Evolutionary conservation across 2,113 vertebrate genomes (phyloP).

Genomic region (Otis tarda): DNA sequence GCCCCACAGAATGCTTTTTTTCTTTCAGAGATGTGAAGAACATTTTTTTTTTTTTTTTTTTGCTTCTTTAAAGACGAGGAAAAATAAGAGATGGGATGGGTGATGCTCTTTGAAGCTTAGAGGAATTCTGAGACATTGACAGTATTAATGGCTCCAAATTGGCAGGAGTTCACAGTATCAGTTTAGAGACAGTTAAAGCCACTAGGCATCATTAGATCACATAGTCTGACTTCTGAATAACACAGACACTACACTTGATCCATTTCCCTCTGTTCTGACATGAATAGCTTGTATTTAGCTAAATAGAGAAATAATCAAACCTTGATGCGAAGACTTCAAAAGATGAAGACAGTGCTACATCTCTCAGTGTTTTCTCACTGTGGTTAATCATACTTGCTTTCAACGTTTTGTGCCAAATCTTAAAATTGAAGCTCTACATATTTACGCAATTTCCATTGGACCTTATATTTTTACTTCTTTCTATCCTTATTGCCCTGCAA

Average conservation of each 20-base stretch:
- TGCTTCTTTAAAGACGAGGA: rapidly evolving
- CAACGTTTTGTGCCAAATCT: background rate
- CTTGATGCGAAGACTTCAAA: background rate
- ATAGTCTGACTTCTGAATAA: background rate
- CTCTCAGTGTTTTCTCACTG: background rate
- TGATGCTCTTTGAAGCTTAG: background rate
- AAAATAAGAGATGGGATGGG: background rate
- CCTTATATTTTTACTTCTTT: background rate
- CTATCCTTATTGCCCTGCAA: background rate
- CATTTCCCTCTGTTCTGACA: background rate
- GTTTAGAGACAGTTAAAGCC: background rate
- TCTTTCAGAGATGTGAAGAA: background rate
- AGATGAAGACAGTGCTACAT: background rate
- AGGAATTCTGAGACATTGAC: background rate
- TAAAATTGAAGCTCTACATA: background rate
- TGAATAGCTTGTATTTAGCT: background rate
- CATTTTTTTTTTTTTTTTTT: background rate
- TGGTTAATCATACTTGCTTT: background rate
- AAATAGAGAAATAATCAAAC: background rate
- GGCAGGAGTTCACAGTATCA: background rate
- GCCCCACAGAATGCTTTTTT: background rate
- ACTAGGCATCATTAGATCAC: background rate
- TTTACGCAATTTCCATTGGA: background rate
- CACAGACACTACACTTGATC: background rate
- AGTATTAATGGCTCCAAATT: background rate